phyloP scores from a whole-genome alignment of 2,888 invertebrate species.

The Nomada flava region DNA sequence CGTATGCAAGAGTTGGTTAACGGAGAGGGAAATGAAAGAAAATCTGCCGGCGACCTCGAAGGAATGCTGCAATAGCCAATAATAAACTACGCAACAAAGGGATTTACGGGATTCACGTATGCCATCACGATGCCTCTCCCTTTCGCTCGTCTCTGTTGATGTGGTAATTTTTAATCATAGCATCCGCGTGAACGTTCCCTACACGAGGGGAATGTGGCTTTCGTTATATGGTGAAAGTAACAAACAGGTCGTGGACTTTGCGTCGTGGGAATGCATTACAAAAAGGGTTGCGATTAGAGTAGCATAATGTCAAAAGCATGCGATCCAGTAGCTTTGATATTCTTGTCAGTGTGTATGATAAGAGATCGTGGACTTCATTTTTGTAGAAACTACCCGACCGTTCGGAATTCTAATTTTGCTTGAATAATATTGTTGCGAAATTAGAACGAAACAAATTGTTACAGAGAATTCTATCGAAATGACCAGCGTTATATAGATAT shows the following conservation, averaged over 20 bases:
- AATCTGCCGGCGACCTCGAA: constrained; percentile 17
- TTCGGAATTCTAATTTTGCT: neutral
- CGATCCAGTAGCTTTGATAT: neutral
- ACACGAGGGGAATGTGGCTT: constrained; percentile 17
- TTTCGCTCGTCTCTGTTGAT: constrained; percentile 30
- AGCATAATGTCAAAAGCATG: neutral
- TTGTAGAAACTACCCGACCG: no score
- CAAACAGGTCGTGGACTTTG: constrained; percentile 25
- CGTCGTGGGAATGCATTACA: constrained; percentile 27
- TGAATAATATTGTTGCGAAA: no score
- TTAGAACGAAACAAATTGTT: no score
- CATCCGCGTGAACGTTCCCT: constrained; percentile 26
- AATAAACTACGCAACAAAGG: constrained; percentile 22
- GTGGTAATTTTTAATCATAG: constrained; percentile 50
- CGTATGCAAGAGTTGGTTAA: neutral
- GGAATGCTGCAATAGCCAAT: constrained; percentile 34
- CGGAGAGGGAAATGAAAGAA: constrained; percentile 1
- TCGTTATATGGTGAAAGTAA: constrained; percentile 50
- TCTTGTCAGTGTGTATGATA: neutral
- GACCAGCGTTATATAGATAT: no score
- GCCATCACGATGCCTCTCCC: constrained; percentile 37
- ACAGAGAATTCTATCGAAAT: no score
- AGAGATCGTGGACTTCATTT: neutral
- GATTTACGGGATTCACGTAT: constrained; percentile 33
- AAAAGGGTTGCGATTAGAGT: constrained; percentile 33